Conservation (phyloP, 2,113 vertebrate species). For the Silurus meridionalis region DNA sequence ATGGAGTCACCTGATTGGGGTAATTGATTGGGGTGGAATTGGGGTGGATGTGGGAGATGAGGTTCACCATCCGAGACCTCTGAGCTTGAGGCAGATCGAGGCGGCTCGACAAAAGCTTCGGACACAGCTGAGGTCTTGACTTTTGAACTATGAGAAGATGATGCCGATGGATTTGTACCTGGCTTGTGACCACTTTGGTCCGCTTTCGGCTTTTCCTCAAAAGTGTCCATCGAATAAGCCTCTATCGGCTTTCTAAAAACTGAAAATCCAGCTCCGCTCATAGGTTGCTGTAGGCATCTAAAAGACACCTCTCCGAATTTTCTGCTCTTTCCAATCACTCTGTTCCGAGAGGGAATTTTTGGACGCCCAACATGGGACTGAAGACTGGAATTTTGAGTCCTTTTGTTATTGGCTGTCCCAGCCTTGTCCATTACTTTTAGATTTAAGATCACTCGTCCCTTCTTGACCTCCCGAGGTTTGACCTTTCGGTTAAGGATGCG, state of each 20-base stretch:
- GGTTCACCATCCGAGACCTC: slow-evolving; percentile 65
- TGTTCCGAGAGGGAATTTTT: slow-evolving; percentile 90
- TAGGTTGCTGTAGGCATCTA: slow-evolving; percentile 79
- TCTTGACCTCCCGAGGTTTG: slow-evolving; percentile 91
- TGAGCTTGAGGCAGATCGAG: slow-evolving; percentile 66
- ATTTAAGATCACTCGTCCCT: slow-evolving; percentile 94
- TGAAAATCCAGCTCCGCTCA: slow-evolving; percentile 72
- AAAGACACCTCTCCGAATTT: slow-evolving; percentile 88
- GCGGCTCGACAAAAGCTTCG: slow-evolving; percentile 9
- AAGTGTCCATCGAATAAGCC: slow-evolving; percentile 70
- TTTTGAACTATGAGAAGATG: slow-evolving; percentile 56
- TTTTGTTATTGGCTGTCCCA: slow-evolving; percentile 56
- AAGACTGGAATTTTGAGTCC: slow-evolving; percentile 20
- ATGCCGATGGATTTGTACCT: slow-evolving; percentile 48
- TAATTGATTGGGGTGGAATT: slow-evolving; percentile 47
- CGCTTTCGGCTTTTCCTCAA: slow-evolving; percentile 61
- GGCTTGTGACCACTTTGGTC: slow-evolving; percentile 64
- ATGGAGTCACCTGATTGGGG: slow-evolving; percentile 38
- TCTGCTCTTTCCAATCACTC: slow-evolving; percentile 83
- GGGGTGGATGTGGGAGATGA: slow-evolving; percentile 36
- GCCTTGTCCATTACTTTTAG: slow-evolving; percentile 94
- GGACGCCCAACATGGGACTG: slow-evolving; percentile 73
- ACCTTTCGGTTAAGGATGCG: slow-evolving; percentile 96
- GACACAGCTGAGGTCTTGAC: slow-evolving; percentile 5
- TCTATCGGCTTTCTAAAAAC: slow-evolving; percentile 74